phyloP scores from a whole-genome alignment of 2,888 invertebrate genomes.

The Amitus sp. region DNA sequence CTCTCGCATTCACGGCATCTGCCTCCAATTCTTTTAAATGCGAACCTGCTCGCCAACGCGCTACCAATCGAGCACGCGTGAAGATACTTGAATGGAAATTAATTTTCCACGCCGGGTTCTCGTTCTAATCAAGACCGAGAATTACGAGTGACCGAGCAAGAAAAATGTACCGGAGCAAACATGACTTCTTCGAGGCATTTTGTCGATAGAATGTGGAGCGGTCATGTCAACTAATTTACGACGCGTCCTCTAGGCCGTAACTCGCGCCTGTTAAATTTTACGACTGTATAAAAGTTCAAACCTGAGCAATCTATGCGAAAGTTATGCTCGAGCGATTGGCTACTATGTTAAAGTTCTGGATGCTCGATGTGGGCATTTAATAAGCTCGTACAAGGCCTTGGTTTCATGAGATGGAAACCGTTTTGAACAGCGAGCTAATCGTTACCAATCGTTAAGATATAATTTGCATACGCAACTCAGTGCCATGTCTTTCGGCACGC shows the following conservation, averaged over 20 bases:
- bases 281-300: constrained; percentile 30
- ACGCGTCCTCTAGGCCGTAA: constrained; percentile 39
- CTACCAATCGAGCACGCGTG: too few relatives aligned
- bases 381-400: too few relatives aligned
- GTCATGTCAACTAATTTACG: constrained; percentile 46
- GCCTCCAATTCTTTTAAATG: constrained; percentile 17
- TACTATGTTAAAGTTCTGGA: too few relatives aligned
- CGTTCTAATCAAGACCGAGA: neutral
- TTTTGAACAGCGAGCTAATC: constrained; percentile 13
- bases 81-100: neutral
- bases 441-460: constrained; percentile 18
- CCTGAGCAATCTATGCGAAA: constrained; percentile 35
- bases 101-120: neutral
- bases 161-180: constrained; percentile 15
- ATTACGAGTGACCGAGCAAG: neutral
- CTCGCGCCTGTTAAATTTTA: constrained; percentile 43
- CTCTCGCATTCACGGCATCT: constrained; percentile 35
- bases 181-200: constrained; percentile 17
- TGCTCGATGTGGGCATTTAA: constrained; percentile 14
- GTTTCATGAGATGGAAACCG: neutral
- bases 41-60: too few relatives aligned
- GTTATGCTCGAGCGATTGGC: constrained; percentile 27
- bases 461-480: constrained; percentile 20
- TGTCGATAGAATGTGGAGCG: constrained; percentile 38
- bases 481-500: constrained; percentile 15